phyloP scores from a whole-genome alignment of 2,888 invertebrate genomes.

The Lithophane socia region DNA sequence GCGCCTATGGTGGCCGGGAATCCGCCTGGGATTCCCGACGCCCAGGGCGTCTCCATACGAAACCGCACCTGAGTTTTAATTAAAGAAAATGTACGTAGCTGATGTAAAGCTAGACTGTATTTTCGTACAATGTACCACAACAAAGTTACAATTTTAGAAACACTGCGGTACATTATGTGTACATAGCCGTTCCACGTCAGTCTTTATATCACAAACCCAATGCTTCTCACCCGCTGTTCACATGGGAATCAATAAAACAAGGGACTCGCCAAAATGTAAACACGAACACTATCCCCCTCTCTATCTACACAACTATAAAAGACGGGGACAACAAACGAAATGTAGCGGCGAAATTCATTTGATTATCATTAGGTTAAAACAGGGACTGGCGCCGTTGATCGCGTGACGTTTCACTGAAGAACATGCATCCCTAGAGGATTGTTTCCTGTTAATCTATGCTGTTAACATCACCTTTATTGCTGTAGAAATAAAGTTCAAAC shows the following conservation, averaged over 20 bases:
- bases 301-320: conserved; percentile 60
- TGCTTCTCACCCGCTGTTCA: conserved; percentile 70
- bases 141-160: conserved; percentile 41
- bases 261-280: conserved; percentile 68
- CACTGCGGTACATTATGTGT: conserved; percentile 18
- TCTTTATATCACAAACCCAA: conserved; percentile 46
- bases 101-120: conserved; percentile 42
- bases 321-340: conserved; percentile 71
- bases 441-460: conserved; percentile 51
- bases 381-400: conserved; percentile 80
- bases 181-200: conserved; percentile 32
- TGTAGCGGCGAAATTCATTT: conserved; percentile 78
- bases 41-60: no score
- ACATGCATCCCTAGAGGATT: conserved; percentile 73
- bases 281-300: conserved; percentile 63
- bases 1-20: no score
- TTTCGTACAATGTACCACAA: conserved; percentile 35
- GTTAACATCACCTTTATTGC: conserved; percentile 56
- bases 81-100: conserved; percentile 46
- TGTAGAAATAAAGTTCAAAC: conserved; percentile 66
- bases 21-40: no score
- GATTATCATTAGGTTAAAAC: conserved; percentile 83
- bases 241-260: conserved; percentile 80
- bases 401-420: conserved; percentile 79
- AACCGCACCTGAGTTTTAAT: conserved; percentile 62